phyloP scores from a whole-genome alignment of 2,888 invertebrate species.

The Nemurella pictetii region DNA sequence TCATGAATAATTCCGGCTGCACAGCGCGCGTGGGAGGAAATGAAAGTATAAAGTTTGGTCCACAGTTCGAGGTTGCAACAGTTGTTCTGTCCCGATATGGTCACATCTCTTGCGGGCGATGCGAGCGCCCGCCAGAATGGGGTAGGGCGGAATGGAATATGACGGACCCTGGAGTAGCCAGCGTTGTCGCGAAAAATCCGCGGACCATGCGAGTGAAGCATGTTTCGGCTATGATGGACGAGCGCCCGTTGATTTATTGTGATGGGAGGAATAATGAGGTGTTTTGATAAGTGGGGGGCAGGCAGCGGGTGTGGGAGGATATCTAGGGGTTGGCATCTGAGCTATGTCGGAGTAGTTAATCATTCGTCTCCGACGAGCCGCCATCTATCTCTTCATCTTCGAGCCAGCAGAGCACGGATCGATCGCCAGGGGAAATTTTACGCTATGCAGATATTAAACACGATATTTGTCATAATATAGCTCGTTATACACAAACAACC shows the following conservation, averaged over 20 bases:
- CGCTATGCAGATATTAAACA: not conserved
- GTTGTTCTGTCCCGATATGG: conserved; percentile 29
- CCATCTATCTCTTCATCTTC: not conserved
- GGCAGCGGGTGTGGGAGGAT: not conserved
- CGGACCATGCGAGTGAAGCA: not conserved
- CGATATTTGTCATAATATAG: not conserved
- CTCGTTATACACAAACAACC: not conserved
- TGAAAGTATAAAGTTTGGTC: conserved; percentile 12
- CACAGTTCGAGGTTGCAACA: conserved; percentile 26
- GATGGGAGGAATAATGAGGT: conserved; percentile 12
- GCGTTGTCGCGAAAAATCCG: not conserved
- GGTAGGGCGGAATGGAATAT: not conserved
- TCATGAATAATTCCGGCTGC: conserved; percentile 18
- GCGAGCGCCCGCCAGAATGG: not conserved
- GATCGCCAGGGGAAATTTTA: not conserved
- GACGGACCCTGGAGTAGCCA: not conserved
- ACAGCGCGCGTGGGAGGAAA: conserved; percentile 23
- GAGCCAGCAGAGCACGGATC: no score
- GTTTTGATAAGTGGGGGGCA: conserved; percentile 12
- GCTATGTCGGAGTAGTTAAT: not conserved
- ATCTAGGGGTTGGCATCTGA: not conserved
- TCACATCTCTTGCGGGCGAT: not conserved
- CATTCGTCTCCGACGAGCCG: not conserved
- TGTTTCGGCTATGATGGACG: not conserved
- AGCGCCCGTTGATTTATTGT: not conserved